Conservation (phyloP, 2,113 vertebrate genomes). For the Dinomys branickii region DNA sequence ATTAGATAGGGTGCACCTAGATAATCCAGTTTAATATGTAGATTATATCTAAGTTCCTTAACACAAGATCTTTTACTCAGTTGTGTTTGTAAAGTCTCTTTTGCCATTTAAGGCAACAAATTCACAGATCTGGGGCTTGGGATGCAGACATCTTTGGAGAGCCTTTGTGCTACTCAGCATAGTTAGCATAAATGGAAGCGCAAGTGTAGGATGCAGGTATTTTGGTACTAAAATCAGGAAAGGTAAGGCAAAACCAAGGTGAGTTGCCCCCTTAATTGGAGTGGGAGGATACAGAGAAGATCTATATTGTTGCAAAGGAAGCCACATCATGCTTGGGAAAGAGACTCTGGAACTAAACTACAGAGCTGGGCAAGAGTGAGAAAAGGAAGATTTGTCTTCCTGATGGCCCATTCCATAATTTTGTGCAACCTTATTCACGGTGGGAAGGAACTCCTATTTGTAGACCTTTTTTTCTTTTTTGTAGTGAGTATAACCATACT, state of each 20-base stretch:
- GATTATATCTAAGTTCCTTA: background rate
- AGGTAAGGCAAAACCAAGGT: background rate
- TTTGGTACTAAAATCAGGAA: background rate
- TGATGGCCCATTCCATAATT: background rate
- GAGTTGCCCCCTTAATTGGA: background rate
- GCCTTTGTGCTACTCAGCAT: background rate
- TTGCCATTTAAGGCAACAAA: background rate
- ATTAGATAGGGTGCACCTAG: background rate
- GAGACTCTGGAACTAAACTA: background rate
- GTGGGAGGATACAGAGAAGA: background rate
- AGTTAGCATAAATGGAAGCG: background rate
- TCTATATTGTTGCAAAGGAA: background rate
- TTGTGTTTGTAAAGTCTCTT: background rate
- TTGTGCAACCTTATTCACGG: background rate
- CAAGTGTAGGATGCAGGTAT: background rate
- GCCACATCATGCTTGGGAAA: background rate
- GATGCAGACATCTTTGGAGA: background rate
- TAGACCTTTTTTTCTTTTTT: background rate
- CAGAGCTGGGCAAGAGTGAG: background rate
- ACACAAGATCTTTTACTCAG: background rate
- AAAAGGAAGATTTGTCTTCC: background rate
- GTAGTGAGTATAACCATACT: constrained; percentile 48
- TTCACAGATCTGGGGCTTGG: background rate
- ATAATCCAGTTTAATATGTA: background rate
- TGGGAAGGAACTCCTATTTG: background rate